A percentile compares a stretch with the other conserved stretches of the same genome.
These are phyloP conservation scores for Trichacis sp. DNA, from an alignment of 2,888 invertebrate species.

Conservation along the genomic window DNA sequence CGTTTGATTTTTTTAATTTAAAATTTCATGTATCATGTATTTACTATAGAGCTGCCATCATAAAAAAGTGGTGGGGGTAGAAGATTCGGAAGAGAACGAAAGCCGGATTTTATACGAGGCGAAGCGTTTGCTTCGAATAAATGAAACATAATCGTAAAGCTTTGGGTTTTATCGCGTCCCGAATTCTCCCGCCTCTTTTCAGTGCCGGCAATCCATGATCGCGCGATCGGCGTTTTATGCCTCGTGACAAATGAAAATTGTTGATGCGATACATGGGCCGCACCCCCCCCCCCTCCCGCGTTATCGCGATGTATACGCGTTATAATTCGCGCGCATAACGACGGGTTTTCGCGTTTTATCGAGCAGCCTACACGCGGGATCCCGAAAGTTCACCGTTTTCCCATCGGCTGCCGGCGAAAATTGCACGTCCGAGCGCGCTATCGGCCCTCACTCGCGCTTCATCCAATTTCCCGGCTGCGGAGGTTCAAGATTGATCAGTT, in stretches of 20 bases:
- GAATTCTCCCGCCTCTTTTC: slow-evolving; percentile 18
- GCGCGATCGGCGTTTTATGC: slow-evolving; percentile 38
- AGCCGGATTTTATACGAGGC: slow-evolving; percentile 37
- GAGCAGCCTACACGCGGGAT: slow-evolving; percentile 25
- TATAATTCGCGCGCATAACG: slow-evolving; percentile 41
- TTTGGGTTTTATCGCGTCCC: slow-evolving; percentile 33
- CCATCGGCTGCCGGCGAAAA: slow-evolving; percentile 50
- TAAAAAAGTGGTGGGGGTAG: too few species aligned
- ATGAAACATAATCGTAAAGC: slow-evolving; percentile 42
- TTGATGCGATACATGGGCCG: slow-evolving; percentile 29
- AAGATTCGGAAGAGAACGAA: slow-evolving; percentile 36
- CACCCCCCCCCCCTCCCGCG: too few species aligned
- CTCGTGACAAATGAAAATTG: slow-evolving; percentile 47
- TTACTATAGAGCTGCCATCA: too few species aligned
- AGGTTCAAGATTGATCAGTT: neutral
- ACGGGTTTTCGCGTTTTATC: slow-evolving; percentile 36
- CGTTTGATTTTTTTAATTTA: too few species aligned
- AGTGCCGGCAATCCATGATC: slow-evolving; percentile 28
- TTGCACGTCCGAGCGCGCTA: slow-evolving; percentile 42
- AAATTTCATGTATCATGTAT: too few species aligned
- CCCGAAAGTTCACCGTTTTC: slow-evolving; percentile 43
- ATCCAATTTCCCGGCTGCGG: slow-evolving; percentile 31
- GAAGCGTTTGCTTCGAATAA: slow-evolving; percentile 40
- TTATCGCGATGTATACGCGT: slow-evolving; percentile 36
- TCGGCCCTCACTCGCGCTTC: slow-evolving; percentile 27